Conservation (phyloP, 2,888 invertebrate species). For the Drosophila paucipuncta region DNA sequence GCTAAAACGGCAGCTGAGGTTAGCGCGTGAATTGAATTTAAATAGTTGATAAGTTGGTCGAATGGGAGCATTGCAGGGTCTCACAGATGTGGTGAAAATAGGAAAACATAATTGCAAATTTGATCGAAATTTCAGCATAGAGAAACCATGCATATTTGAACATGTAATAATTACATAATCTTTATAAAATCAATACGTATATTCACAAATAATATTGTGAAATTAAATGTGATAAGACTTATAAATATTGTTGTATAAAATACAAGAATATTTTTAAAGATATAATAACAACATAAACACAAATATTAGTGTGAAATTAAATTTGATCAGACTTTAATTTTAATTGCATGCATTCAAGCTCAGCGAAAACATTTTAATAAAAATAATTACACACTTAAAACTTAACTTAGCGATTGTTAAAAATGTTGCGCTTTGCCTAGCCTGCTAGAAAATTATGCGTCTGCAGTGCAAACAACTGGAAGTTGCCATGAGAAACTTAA, state of each 20-base stretch:
- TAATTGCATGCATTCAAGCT: slow-evolving; percentile 15
- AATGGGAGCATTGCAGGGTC: slow-evolving; percentile 4
- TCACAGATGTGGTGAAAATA: slow-evolving; percentile 6
- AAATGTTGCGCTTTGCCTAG: slow-evolving; percentile 14
- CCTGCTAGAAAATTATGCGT: slow-evolving; percentile 49
- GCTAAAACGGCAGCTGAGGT: slow-evolving; percentile 56
- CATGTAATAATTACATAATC: background rate
- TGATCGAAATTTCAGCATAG: background rate
- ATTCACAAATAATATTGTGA: background rate
- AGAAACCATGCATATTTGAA: background rate
- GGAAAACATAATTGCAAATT: slow-evolving; percentile 1
- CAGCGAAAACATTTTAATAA: slow-evolving; percentile 15
- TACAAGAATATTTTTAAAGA: background rate
- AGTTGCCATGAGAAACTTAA: slow-evolving; percentile 52
- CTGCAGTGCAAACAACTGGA: slow-evolving; percentile 65
- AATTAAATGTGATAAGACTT: background rate
- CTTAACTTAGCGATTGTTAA: background rate
- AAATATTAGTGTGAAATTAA: background rate
- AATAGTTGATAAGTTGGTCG: slow-evolving; percentile 56
- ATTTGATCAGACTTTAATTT: slow-evolving; percentile 1
- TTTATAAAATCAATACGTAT: background rate
- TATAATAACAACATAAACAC: background rate
- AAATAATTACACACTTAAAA: slow-evolving; percentile 41
- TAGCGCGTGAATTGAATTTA: slow-evolving; percentile 58
- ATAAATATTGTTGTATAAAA: background rate